Base-by-base conservation (phyloP, 2,113 vertebrate genomes). In the Cottus gobio region DNA sequence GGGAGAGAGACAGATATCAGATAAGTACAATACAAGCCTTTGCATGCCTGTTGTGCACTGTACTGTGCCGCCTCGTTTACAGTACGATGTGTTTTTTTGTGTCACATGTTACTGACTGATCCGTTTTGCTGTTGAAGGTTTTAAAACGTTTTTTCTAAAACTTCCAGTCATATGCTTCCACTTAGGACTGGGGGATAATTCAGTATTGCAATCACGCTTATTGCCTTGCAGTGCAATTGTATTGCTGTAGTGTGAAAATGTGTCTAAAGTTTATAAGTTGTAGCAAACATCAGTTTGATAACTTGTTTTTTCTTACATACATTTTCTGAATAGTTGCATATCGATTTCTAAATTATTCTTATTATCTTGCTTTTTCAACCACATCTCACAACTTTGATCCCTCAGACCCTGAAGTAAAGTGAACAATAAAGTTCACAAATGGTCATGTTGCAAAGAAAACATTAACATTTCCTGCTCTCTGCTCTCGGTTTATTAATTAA, bases 21-120 rank as follows among this genome's bases (percentile, higher is more conserved):
- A 85, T 87, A 70, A 80, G 37, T 6, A 28, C 24, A 16, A 7
- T 36, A 22, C 12, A 58, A 10, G 18, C 2, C 7, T 0, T 36
- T 67, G 37, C 36, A 46, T 79, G 68, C 28, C 26, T 56, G 73
- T 58, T 67, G 73, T 65, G 65, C 66, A 63, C 39, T 36, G 76
- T 44, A 5, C 63, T 46, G 67, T 54, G 34, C 22, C 28, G 18
- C 44, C 28, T 0, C 26, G 24, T 60, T 44, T 44, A 54, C 62
- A 28, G 57, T 39, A 1, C 37, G 9, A 71, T 48, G 22, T 48
- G 31, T 68, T 28, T 26, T 28, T 26, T 48, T 8, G 16, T 37
- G 77, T 76, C 71, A 66, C 34, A 24, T 54, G 50, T 15, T 9
- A 2, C 44, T 15, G 28, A n/a, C 56, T 67, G 75, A 78, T 50